Evolutionary conservation across 2,113 vertebrate species (phyloP), one percentile per base, ranked within the genome.

Genomic region (Oceanites oceanicus): DNA sequence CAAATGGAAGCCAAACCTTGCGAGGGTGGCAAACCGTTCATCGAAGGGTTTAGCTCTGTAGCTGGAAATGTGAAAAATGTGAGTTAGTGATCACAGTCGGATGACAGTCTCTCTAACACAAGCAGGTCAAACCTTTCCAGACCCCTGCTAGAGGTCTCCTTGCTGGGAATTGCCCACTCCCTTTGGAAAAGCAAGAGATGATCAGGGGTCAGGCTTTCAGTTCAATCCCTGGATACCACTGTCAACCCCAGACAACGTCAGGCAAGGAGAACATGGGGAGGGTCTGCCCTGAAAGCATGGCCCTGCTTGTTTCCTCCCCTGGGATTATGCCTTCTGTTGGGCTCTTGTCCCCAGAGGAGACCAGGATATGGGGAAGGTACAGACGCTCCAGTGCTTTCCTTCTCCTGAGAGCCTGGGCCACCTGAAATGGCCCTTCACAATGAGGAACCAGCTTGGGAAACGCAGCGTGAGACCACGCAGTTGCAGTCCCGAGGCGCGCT

Each of bases 391-490:
- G 68, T 1, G 0, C 47, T 74, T 76, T 45, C 65, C 42, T 67
- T 61, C 53, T 67, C 20, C 53, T 59, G 26, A n/a, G 22, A 82
- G 40, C 49, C 32, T 50, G 75, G 13, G 9, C 32, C 42, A 27
- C 50, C 61, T 50, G 47, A 50, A 75, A 34, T 8, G 61, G 18
- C 44, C 44, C 19, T 47, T 79, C 66, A 26, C 66, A 50, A 10
- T 4, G 38, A 72, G 30, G 75, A 82, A 52, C 47, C 53, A 26
- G 26, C 52, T 78, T 78, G 66, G 32, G 67, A 80, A 68, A 47
- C 3, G 8, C 53, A 42, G 15, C 1, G 1, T 71, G 47, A 91
- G 58, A 34, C n/a, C 62, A 44, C 2, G 0, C 49, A 11, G 12
- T 5, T 71, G 36, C 36, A 4, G 1, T 52, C 50, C 63, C 5